These are phyloP conservation scores for Proteles cristata DNA, from an alignment of 2,113 vertebrate genomes.

Conservation along the genomic window DNA sequence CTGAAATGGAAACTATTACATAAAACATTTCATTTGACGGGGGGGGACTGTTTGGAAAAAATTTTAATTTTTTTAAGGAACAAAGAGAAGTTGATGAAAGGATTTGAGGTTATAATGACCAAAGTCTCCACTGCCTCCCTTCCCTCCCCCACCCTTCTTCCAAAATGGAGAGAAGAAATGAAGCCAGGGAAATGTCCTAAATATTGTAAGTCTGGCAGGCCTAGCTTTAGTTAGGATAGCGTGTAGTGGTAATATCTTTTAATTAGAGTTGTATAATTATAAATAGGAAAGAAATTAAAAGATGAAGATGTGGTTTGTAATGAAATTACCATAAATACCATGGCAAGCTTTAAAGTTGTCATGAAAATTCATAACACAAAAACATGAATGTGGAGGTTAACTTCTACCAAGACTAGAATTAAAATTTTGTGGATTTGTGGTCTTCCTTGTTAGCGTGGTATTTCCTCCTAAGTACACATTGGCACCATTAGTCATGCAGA, in stretches of 20 bases:
- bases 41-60: constrained; percentile 75
- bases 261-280: constrained; percentile 79
- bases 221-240: constrained; percentile 68
- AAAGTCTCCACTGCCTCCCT: constrained; percentile 68
- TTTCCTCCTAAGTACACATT: constrained; percentile 73
- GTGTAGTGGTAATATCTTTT: constrained; percentile 77
- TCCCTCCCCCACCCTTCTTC: constrained; percentile 54
- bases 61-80: constrained; percentile 76
- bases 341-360: constrained; percentile 76
- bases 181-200: constrained; percentile 70
- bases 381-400: constrained; percentile 74
- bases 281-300: constrained; percentile 84
- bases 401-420: constrained; percentile 75
- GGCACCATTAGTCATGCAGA: constrained; percentile 68
- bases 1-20: constrained; percentile 82
- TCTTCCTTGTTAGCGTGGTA: constrained; percentile 74
- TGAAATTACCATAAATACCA: constrained; percentile 81
- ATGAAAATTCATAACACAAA: constrained; percentile 75
- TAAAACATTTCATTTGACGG: constrained; percentile 79
- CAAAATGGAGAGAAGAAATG: constrained; percentile 74
- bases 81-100: constrained; percentile 83
- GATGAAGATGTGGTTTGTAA: constrained; percentile 81
- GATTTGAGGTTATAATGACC: constrained; percentile 80
- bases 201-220: constrained; percentile 67
- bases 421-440: constrained; percentile 77